These are phyloP conservation scores for Anguilla megastoma DNA, from an alignment of 2,797 vertebrate genomes.

Conservation along the genomic window DNA sequence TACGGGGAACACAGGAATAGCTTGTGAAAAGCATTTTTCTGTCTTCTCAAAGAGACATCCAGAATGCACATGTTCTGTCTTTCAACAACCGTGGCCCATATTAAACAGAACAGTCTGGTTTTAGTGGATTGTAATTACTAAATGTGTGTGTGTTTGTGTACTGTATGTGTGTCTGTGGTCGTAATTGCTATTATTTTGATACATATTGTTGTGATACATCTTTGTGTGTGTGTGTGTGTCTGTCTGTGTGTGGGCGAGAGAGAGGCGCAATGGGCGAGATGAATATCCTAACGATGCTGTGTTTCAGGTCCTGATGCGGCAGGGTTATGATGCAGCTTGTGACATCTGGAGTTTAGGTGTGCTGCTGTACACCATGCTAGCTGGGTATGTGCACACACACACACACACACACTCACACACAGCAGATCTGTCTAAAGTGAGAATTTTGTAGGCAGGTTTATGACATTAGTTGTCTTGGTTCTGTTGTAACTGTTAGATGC, in stretches of 20 bases:
- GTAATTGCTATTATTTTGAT: background rate
- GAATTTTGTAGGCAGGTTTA: background rate
- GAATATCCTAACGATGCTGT: slow-evolving; percentile 27
- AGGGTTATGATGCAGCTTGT: slow-evolving; percentile 96
- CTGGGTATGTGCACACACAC: slow-evolving; percentile 78
- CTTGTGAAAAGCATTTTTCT: background rate
- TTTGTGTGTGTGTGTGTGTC: background rate
- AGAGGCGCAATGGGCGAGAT: background rate
- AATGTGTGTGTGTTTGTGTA: slow-evolving; percentile 17
- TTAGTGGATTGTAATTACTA: background rate
- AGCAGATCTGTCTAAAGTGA: background rate
- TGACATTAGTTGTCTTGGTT: background rate
- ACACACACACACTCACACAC: background rate
- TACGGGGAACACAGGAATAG: no score
- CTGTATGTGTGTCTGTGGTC: slow-evolving; percentile 7
- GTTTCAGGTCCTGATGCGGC: slow-evolving; percentile 90
- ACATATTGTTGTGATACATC: background rate
- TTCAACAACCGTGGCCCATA: background rate
- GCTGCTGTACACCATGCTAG: slow-evolving; percentile 95
- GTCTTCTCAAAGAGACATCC: background rate
- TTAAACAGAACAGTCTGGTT: background rate
- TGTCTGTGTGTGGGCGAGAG: slow-evolving; percentile 31
- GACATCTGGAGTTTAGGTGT: slow-evolving; percentile 98
- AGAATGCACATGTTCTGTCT: background rate
- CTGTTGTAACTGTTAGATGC: background rate